phyloP scores from a whole-genome alignment of 2,113 vertebrate species.

The Lathamus discolor region DNA sequence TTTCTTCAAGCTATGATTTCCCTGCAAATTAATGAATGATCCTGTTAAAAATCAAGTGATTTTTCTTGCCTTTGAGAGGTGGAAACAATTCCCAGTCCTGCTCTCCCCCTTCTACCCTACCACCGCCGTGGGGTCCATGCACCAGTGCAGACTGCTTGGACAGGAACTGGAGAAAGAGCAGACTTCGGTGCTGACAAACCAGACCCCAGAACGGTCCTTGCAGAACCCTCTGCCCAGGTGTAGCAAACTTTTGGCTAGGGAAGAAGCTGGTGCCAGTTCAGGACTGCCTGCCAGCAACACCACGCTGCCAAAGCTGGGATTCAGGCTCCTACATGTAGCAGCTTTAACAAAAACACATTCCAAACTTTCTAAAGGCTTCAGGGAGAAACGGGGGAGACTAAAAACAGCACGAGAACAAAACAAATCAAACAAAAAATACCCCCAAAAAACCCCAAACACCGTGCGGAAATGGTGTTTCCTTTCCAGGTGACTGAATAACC shows the following conservation, averaged over 20 bases:
- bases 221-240: neutral
- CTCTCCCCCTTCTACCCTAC: neutral
- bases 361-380: conserved; percentile 45
- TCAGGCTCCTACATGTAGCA: conserved; percentile 47
- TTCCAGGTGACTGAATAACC: conserved; percentile 28
- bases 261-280: neutral
- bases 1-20: neutral
- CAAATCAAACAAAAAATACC: conserved; percentile 11
- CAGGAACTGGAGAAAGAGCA: neutral
- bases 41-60: neutral
- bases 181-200: neutral
- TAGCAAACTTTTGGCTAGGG: neutral
- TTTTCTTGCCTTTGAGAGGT: neutral
- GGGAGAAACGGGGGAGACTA: neutral
- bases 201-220: neutral
- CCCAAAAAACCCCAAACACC: neutral
- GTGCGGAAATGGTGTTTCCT: conserved; percentile 47
- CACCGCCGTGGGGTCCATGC: neutral
- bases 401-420: neutral
- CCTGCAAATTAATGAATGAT: neutral
- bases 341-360: conserved; percentile 54
- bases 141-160: neutral
- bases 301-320: neutral
- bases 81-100: neutral
- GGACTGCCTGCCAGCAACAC: neutral